A percentile compares a stretch with the other conserved stretches of the same genome.
These are phyloP conservation scores for Brotula barbata DNA, from an alignment of 2,797 vertebrate species.

Conservation along the genomic window DNA sequence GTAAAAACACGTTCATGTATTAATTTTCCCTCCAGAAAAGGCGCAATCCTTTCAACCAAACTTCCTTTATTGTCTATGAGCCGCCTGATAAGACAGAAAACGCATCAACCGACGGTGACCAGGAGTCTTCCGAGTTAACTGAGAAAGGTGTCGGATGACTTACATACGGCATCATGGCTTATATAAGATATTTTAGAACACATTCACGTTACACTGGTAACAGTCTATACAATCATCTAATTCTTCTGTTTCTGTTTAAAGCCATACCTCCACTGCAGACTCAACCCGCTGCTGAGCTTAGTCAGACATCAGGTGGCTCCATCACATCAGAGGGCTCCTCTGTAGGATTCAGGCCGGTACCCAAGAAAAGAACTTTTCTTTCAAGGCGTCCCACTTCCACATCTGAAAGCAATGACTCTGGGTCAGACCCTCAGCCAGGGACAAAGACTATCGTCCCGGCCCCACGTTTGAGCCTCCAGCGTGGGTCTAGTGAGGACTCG, in stretches of 20 bases:
- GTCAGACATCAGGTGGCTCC: conserved; percentile 57
- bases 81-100: conserved; percentile 54
- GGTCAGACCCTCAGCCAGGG: conserved; percentile 35
- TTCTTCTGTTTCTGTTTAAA: conserved; percentile 72
- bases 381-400: conserved; percentile 66
- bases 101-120: conserved; percentile 19
- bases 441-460: conserved; percentile 53
- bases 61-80: conserved; percentile 64
- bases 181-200: too few species aligned
- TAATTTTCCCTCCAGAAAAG: conserved; percentile 66
- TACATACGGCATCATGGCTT: too few species aligned
- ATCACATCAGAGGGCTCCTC: conserved; percentile 63
- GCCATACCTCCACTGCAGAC: conserved; percentile 58
- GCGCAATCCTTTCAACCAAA: conserved; percentile 79
- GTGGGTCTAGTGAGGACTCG: conserved; percentile 81
- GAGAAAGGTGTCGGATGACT: too few species aligned
- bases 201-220: background rate
- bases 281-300: conserved; percentile 49
- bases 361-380: conserved; percentile 87
- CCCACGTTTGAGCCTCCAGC: conserved; percentile 81
- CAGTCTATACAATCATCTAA: background rate
- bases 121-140: conserved; percentile 26
- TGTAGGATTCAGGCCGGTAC: conserved; percentile 79
- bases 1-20: background rate
- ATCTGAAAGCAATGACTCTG: conserved; percentile 56